Base-by-base conservation (phyloP, 1,140 invertebrate species). In the Temnothorax curvispinosus region DNA sequence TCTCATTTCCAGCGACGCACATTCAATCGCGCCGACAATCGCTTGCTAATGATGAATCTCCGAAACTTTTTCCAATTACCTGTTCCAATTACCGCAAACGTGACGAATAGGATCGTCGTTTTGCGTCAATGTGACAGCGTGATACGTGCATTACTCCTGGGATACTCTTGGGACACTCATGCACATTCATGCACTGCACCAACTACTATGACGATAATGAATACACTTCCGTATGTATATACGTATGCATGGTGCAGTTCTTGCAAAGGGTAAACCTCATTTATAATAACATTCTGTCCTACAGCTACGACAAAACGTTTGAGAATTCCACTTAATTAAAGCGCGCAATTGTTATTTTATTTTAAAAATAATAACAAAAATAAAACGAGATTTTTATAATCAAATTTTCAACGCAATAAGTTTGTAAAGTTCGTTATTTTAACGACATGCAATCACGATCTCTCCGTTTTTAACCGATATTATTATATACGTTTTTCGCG, bases 21-120 rank as follows among this genome's bases (percentile, higher is more conserved):
- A 27, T 18, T 56, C 54, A 60, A 21, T 80, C 35, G 1, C 47
- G 18, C 41, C 64, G 35, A 69, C 77, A 81, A 64, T 85, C 35
- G 32, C 54, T 78, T 32, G 41, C 54, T 60, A 89, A 89, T 89
- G 85, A 89, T 89, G 85, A 89, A 87, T 89, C 82, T 82, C 50
- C 77, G 4, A 87, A 87, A 69, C 60, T 75, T 89, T 89, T 87
- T 82, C 72, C 81, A 52, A 54, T 41, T 81, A 88, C 44, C 58
- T 75, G 58, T 75, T 62, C 38, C 44, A 62, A 82, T 64, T 72
- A 35, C 56, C 13, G 15, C 60, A 41, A 35, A 56, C 44, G 41
- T 72, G 41, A 84, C 69, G 69, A 74, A 74, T 81, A 38, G 13
- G 21, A 44, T 62, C 69, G 62, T 71, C 67, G 13, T 52, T 80